Base-by-base conservation (phyloP, 1,140 invertebrate genomes). In the Drosophila repleta region DNA sequence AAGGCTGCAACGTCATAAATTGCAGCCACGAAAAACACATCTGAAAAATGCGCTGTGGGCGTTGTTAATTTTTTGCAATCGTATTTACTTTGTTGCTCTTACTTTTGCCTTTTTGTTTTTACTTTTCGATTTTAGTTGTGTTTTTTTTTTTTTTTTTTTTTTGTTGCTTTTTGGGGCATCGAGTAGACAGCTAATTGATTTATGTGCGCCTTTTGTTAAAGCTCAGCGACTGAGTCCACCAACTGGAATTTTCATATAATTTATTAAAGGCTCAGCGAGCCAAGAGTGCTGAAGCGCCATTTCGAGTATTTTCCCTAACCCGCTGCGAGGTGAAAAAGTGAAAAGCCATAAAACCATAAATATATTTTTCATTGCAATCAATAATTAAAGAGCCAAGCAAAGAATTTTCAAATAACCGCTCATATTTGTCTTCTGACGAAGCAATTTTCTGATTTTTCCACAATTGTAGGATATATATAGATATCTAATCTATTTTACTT, bases 161-260 rank as follows among this genome's bases (percentile, higher is more conserved):
- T 15, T 26, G n/a, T n/a, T n/a, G 10, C 7, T 41, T 67, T 75
- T 61, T 60, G 45, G 62, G 43, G 45, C 49, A 67, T 26, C 51
- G 67, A 49, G 45, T 10, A 46, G 81, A 85, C 82, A 87, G 82
- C 83, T 78, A 85, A 85, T 87, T 85, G 82, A 85, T 85, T 85
- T 85, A 85, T 88, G 82, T 77, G 74, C 85, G 57, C 66, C 72
- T 85, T 80, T 87, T 87, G 74, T 87, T 85, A 82, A 87, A 87
- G 82, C 74, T 67, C 79, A 64, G 57, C 65, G 68, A 69, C 74
- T 64, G 64, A 68, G 64, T 73, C 41, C 43, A 62, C 32, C 49
- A 49, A 43, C 43, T 21, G 71, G 83, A 78, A 87, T 82, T 84
- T 87, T 65, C 63, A 60, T 46, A 29, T 66, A 76, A 75, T 72